Base-by-base conservation (phyloP, 2,797 vertebrate species). In the Lepus oiostolus region DNA sequence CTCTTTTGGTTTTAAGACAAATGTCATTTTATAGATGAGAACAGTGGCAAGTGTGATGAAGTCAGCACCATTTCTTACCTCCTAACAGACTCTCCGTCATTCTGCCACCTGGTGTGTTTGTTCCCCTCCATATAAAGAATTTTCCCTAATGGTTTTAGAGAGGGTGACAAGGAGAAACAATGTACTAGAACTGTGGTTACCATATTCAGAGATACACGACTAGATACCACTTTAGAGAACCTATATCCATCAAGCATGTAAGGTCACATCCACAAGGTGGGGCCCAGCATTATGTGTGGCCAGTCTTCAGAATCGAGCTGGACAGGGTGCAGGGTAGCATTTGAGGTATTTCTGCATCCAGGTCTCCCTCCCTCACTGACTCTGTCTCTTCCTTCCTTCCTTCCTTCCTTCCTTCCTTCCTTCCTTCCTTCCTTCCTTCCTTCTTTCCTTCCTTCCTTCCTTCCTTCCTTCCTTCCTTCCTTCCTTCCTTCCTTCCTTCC, bases 1-100 rank as follows among this genome's bases (percentile, higher is more conserved):
- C 28, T 75, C 47, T 68, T 74, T 38, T 82, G 60, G 71, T 60
- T 92, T 86, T 47, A 82, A 90, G 50, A 19, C 47, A 67, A 54
- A 47, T 58, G 7, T 62, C 26, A 42, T 38, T 76, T 32, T 42
- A 58, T 5, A 52, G 71, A 5, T 30, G 12, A 76, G 19, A 6
- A 35, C 5, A 2, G 4, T 35, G 63, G n/a, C n/a, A 16, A 16
- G 5, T 7, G 26, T 16, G 47, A 9, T 22, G 19, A 47, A 62
- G 26, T 28, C 47, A 30, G 7, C 4, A 0, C 19, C 30, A 50
- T 62, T 30, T 72, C 38, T 30, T 38, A 28, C 30, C 68, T 68
- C n/a, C 58, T 26, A 17, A 19, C 28, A 52, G 52, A 10, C 13
- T 38, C 22, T 60, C 32, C 9, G 14, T 4, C 21, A 28, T 24